A percentile compares a stretch with the other conserved stretches of the same genome.
phyloP scores from a whole-genome alignment of 2,113 vertebrate genomes.

The Diadophis punctatus region DNA sequence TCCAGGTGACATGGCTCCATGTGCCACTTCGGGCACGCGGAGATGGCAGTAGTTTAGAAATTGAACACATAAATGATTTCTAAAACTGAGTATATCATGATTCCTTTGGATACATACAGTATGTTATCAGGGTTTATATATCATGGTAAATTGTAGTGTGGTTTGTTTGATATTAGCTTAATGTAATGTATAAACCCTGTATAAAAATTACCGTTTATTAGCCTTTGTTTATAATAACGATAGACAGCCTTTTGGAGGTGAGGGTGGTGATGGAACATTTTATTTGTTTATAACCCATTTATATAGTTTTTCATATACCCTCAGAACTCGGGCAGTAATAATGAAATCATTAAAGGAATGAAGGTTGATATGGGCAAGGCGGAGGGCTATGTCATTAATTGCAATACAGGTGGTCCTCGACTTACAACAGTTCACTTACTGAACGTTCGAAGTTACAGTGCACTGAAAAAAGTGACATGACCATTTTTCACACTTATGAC shows the following conservation, averaged over 20 bases:
- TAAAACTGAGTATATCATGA: background rate
- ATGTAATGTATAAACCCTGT: background rate
- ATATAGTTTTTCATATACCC: background rate
- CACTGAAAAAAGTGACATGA: no score
- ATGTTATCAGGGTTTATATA: background rate
- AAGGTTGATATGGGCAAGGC: background rate
- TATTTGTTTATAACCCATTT: background rate
- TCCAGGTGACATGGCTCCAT: no score
- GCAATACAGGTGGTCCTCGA: background rate
- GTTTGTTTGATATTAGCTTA: background rate
- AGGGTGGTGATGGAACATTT: background rate
- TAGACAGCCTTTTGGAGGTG: background rate
- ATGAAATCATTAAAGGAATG: background rate
- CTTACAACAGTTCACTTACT: no score
- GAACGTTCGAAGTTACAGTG: no score
- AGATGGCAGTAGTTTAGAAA: background rate
- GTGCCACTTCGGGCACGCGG: no score
- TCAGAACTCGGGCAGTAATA: background rate
- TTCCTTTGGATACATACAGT: background rate
- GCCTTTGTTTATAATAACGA: background rate
- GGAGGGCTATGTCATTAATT: background rate
- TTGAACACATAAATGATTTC: background rate
- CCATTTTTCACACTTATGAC: no score
- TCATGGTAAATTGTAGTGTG: background rate
- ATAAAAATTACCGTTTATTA: background rate